Evolutionary conservation across 2,888 invertebrate species (phyloP).

Genomic region (Scaptodrosophila latifasciaeformis): DNA sequence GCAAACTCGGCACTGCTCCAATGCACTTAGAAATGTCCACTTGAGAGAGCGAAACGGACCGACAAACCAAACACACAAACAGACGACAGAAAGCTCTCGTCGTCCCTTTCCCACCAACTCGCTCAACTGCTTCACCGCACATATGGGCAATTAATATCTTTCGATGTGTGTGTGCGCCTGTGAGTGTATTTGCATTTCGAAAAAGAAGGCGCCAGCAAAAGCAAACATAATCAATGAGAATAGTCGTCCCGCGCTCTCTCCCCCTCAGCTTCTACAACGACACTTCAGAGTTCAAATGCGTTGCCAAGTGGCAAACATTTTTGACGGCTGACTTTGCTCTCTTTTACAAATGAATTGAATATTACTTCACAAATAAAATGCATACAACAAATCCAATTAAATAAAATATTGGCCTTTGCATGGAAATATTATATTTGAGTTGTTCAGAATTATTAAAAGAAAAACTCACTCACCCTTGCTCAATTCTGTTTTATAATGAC

Average conservation of each 20-base stretch:
- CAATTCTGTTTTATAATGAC: no score
- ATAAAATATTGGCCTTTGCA: slow-evolving; percentile 47
- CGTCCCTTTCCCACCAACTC: no score
- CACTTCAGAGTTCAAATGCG: slow-evolving; percentile 39
- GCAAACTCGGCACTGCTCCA: background rate
- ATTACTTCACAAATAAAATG: slow-evolving; percentile 26
- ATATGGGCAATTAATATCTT: background rate
- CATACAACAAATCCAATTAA: slow-evolving; percentile 39
- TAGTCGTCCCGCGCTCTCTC: no score
- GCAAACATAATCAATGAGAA: slow-evolving; percentile 44
- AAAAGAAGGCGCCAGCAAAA: slow-evolving; percentile 27
- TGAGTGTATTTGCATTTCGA: no score
- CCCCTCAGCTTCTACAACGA: no score
- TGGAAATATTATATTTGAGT: no score
- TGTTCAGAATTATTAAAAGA: no score
- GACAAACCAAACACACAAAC: background rate
- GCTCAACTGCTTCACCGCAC: slow-evolving; percentile 3
- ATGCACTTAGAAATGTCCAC: background rate
- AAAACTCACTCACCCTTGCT: no score
- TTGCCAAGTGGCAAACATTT: slow-evolving; percentile 12
- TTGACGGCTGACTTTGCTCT: slow-evolving; percentile 22
- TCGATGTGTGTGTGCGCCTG: background rate
- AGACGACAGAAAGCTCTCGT: background rate
- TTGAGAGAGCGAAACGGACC: no score
- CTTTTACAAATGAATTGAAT: slow-evolving; percentile 6